phyloP scores from a whole-genome alignment of 1,140 invertebrate species.

The Heliconius nattereri region DNA sequence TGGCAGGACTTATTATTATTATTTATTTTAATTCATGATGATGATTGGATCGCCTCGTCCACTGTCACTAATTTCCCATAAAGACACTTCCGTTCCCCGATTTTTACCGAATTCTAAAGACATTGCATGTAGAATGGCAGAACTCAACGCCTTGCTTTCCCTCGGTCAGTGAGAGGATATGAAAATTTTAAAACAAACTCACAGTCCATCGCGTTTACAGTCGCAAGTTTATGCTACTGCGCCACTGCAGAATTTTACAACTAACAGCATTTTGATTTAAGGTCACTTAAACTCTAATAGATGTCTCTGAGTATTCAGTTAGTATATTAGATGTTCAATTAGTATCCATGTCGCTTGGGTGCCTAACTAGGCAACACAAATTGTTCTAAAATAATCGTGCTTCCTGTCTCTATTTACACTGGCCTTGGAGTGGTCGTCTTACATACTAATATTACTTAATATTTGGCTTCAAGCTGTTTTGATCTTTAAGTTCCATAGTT shows the following conservation, averaged over 20 bases:
- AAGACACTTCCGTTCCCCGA: too few relatives aligned
- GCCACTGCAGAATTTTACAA: background rate
- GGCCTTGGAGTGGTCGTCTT: constrained; percentile 23
- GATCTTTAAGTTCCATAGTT: background rate
- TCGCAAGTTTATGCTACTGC: too few relatives aligned
- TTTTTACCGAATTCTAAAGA: too few relatives aligned
- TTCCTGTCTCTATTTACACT: constrained; percentile 25
- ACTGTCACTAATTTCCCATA: too few relatives aligned
- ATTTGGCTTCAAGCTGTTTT: background rate
- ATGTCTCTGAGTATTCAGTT: background rate
- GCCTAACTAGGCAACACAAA: constrained; percentile 26
- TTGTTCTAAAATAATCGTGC: constrained; percentile 30
- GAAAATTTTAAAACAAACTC: too few relatives aligned
- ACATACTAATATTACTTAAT: constrained; percentile 2
- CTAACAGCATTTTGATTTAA: background rate
- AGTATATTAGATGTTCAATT: background rate
- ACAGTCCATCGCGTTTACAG: too few relatives aligned
- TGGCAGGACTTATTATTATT: too few relatives aligned
- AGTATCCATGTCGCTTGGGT: constrained; percentile 16
- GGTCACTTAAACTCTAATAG: background rate
- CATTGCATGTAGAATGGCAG: too few relatives aligned
- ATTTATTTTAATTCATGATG: too few relatives aligned
- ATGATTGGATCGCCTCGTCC: too few relatives aligned
- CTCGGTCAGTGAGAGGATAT: too few relatives aligned
- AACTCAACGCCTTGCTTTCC: too few relatives aligned